Conservation (phyloP, 2,113 vertebrate species). For the Columba janthina region DNA sequence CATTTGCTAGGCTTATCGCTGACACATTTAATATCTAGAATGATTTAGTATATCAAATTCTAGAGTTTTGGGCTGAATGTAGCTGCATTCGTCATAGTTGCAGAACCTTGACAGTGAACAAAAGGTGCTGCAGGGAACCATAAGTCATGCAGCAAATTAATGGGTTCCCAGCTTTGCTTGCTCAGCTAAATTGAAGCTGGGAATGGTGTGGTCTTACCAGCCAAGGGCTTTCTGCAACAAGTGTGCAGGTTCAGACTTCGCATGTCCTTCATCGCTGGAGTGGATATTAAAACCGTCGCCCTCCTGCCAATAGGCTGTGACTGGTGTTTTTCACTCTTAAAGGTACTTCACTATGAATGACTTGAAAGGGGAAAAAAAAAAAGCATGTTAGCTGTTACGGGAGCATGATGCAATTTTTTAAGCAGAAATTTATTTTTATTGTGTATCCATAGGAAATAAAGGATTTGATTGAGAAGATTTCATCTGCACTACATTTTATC, state of each 20-base stretch:
- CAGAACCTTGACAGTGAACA: conserved; percentile 59
- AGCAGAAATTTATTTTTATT: neutral
- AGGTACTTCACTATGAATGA: neutral
- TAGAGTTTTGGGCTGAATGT: conserved; percentile 37
- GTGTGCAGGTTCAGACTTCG: neutral
- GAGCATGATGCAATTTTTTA: neutral
- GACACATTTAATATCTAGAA: conserved; percentile 30
- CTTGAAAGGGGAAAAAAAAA: neutral
- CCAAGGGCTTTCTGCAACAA: neutral
- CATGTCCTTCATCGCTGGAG: neutral
- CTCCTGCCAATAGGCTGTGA: neutral
- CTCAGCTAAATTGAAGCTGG: conserved; percentile 26
- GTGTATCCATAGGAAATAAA: fast-evolving
- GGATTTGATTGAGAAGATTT: neutral
- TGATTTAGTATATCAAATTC: conserved; percentile 34
- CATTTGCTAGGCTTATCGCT: neutral
- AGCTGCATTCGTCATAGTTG: conserved; percentile 62
- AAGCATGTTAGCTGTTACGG: neutral
- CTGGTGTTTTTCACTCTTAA: neutral
- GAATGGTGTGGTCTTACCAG: neutral
- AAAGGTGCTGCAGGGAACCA: conserved; percentile 61
- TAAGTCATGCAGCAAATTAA: conserved; percentile 63
- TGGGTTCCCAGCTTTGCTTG: conserved; percentile 24
- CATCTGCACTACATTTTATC: neutral
- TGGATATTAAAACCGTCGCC: neutral